Evolutionary conservation across 1,140 invertebrate species (phyloP).

Genomic region (Tetramorium simillimum): DNA sequence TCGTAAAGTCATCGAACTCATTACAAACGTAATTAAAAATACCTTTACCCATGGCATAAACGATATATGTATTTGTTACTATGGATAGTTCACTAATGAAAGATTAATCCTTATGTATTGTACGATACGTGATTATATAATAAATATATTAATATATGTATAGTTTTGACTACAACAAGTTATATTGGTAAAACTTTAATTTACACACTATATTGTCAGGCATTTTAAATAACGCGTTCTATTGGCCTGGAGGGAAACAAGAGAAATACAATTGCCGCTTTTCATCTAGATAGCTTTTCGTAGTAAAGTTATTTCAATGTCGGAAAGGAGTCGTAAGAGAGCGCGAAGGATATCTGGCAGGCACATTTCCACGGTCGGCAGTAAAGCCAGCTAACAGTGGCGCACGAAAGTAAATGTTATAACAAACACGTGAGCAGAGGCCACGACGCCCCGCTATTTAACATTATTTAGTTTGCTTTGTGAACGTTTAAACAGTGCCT

Average conservation of each 20-base stretch:
- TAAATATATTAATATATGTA: neutral
- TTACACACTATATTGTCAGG: neutral
- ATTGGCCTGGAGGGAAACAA: neutral
- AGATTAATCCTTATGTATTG: neutral
- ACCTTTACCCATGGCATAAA: neutral
- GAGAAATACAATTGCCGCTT: neutral
- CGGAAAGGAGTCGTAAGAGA: slow-evolving; percentile 71
- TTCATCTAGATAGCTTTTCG: slow-evolving; percentile 33
- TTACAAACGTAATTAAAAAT: slow-evolving; percentile 54
- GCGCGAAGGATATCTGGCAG: slow-evolving; percentile 81
- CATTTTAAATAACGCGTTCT: neutral
- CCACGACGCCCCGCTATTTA: slow-evolving; percentile 82
- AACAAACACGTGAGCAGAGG: slow-evolving; percentile 80
- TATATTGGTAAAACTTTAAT: neutral
- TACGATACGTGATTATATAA: neutral
- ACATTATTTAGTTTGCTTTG: slow-evolving; percentile 85
- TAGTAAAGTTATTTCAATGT: slow-evolving; percentile 70
- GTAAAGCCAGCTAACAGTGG: slow-evolving; percentile 81
- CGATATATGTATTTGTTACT: neutral
- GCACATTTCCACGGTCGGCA: slow-evolving; percentile 78
- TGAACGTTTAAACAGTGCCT: slow-evolving; percentile 82
- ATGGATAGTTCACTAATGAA: neutral
- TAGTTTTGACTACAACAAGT: neutral
- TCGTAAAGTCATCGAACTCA: slow-evolving; percentile 44
- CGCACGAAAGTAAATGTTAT: slow-evolving; percentile 83